Evolutionary conservation across 2,113 vertebrate species (phyloP).

Genomic region (Poecile atricapillus): DNA sequence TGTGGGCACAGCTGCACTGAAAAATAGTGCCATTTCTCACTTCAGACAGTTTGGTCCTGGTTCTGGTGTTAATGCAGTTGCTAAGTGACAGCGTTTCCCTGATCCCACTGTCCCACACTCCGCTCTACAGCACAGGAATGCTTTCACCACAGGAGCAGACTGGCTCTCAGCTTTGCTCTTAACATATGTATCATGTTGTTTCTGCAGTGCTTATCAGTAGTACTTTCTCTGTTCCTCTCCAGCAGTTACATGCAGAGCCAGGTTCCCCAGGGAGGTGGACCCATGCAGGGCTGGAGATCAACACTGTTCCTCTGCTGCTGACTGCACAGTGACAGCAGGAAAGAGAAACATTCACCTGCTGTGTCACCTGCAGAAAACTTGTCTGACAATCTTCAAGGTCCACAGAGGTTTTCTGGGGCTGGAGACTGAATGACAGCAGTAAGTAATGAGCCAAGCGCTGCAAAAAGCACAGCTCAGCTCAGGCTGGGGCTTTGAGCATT

Average conservation of each 20-base stretch:
- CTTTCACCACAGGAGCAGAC: background rate
- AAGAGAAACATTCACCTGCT: background rate
- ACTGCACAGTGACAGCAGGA: accelerated
- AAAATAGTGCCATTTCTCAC: background rate
- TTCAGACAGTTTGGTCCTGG: background rate
- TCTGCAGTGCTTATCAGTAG: background rate
- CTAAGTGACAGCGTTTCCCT: background rate
- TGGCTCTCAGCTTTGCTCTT: background rate
- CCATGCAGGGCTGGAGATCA: background rate
- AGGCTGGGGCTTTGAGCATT: background rate
- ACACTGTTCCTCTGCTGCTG: accelerated
- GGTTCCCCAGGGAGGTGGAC: background rate
- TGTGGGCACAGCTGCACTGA: background rate
- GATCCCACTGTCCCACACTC: accelerated
- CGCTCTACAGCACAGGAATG: background rate
- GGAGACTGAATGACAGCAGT: background rate
- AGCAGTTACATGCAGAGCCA: background rate
- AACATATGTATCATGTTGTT: accelerated
- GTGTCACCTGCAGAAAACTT: background rate
- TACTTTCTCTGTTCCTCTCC: background rate
- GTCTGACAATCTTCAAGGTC: background rate
- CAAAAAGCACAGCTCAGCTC: background rate
- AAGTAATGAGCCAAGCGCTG: background rate
- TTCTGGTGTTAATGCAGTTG: background rate
- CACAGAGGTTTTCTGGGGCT: background rate